A percentile compares a stretch with the other conserved stretches of the same genome.
Evolutionary conservation across 2,797 vertebrate genomes (phyloP).

Genomic region (Apogon hyalosoma): DNA sequence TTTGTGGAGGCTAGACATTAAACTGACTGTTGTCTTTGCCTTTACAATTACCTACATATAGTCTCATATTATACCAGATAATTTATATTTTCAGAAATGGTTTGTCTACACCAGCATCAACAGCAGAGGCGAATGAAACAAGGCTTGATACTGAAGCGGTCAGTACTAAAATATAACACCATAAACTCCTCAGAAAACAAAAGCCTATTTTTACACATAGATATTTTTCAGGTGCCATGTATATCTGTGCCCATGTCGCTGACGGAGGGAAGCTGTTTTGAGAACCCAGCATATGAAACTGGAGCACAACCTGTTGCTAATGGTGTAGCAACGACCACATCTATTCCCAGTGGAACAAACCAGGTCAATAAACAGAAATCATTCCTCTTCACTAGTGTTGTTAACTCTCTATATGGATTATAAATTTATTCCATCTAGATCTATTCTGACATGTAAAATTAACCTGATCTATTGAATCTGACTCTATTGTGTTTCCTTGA

Average conservation of each 20-base stretch:
- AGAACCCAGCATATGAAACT: conserved; percentile 74
- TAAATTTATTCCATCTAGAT: too few relatives aligned
- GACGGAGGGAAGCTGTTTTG: conserved; percentile 63
- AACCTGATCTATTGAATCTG: not conserved
- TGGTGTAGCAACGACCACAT: not conserved
- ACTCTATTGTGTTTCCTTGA: not conserved
- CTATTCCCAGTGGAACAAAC: conserved; percentile 33
- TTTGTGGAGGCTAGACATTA: not conserved
- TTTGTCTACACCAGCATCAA: conserved; percentile 24
- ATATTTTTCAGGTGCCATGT: conserved; percentile 44
- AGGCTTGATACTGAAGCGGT: conserved; percentile 38
- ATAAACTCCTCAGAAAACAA: conserved; percentile 2
- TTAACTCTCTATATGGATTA: too few relatives aligned
- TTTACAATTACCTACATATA: not conserved
- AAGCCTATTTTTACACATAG: not conserved
- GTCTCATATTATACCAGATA: not conserved
- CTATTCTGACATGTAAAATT: too few relatives aligned
- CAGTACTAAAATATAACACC: conserved; percentile 9
- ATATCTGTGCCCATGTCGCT: conserved; percentile 57
- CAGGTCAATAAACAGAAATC: conserved; percentile 62
- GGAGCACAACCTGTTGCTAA: conserved; percentile 9
- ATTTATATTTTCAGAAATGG: conserved; percentile 54
- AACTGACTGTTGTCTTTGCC: not conserved
- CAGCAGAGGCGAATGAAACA: conserved; percentile 17
- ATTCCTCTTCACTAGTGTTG: not conserved